phyloP scores from a whole-genome alignment of 2,888 invertebrate species.

The Drosophila mimetica region DNA sequence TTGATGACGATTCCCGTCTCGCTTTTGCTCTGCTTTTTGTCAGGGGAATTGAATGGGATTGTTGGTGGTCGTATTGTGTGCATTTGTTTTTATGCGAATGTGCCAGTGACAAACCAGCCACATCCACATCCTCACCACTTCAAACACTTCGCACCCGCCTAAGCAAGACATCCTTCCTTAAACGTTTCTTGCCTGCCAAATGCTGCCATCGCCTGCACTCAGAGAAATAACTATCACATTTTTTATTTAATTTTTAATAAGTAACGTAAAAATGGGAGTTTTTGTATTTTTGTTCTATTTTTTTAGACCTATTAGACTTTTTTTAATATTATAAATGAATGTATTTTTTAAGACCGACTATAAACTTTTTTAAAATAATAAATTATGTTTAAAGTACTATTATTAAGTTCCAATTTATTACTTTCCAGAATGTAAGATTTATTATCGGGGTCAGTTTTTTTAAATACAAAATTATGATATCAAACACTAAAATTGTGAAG shows the following conservation, averaged over 20 bases:
- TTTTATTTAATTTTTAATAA: neutral
- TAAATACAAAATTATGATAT: no score
- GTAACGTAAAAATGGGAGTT: no score
- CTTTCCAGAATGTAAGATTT: no score
- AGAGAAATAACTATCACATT: neutral
- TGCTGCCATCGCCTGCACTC: conserved; percentile 56
- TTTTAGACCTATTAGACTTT: no score
- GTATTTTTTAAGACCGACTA: no score
- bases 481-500: no score
- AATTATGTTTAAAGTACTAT: no score
- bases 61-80: conserved; percentile 55
- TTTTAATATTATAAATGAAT: no score
- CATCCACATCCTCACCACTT: conserved; percentile 34
- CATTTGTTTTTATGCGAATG: conserved; percentile 74
- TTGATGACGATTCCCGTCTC: conserved; percentile 60
- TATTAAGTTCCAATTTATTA: no score
- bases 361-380: no score
- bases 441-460: no score
- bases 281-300: no score
- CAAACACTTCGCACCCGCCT: conserved; percentile 46
- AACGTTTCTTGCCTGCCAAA: conserved; percentile 77
- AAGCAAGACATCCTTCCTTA: conserved; percentile 79
- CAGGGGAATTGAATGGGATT: conserved; percentile 47
- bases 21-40: conserved; percentile 28
- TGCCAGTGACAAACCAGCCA: conserved; percentile 44